Conservation (phyloP, 2,113 vertebrate genomes). For the Forbesichthys papilliferus region DNA sequence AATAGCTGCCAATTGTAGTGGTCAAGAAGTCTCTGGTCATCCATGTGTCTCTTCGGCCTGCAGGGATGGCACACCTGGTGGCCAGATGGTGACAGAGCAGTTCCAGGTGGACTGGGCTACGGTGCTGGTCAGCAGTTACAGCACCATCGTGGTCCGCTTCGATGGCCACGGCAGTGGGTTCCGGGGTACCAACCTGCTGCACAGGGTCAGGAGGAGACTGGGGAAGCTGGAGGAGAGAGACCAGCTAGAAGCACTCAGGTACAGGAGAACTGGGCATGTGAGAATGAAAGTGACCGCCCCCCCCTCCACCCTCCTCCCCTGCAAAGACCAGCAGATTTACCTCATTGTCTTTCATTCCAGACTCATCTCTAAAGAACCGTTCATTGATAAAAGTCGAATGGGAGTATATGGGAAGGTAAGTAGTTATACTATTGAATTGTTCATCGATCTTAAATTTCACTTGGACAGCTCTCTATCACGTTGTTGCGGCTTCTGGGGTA, state of each 20-base stretch:
- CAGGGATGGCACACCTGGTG: slow-evolving; percentile 90
- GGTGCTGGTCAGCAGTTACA: slow-evolving; percentile 89
- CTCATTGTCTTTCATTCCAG: slow-evolving; percentile 64
- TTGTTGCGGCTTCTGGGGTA: too few species aligned
- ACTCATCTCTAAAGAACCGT: slow-evolving; percentile 82
- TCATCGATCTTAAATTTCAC: background rate
- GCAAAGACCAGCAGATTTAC: background rate
- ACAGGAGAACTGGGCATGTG: too few species aligned
- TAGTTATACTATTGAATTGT: background rate
- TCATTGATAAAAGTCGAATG: slow-evolving; percentile 85
- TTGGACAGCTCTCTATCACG: background rate
- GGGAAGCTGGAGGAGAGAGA: slow-evolving; percentile 83
- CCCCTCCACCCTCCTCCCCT: background rate
- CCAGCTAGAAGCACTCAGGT: too few species aligned
- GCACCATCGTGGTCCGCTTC: slow-evolving; percentile 84
- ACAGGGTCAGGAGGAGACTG: slow-evolving; percentile 84
- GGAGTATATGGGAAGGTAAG: slow-evolving; percentile 93
- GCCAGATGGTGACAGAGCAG: slow-evolving; percentile 88
- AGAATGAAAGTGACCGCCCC: too few species aligned
- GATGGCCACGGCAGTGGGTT: slow-evolving; percentile 95
- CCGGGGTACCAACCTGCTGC: slow-evolving; percentile 91
- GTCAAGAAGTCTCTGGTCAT: too few species aligned
- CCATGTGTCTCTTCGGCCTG: background rate
- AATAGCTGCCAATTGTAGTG: too few species aligned
- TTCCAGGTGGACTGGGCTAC: slow-evolving; percentile 92